Percentiles rank a stretch among this genome's conserved stretches.
Conservation (phyloP, 2,888 invertebrate species). For the Macaria notata region DNA sequence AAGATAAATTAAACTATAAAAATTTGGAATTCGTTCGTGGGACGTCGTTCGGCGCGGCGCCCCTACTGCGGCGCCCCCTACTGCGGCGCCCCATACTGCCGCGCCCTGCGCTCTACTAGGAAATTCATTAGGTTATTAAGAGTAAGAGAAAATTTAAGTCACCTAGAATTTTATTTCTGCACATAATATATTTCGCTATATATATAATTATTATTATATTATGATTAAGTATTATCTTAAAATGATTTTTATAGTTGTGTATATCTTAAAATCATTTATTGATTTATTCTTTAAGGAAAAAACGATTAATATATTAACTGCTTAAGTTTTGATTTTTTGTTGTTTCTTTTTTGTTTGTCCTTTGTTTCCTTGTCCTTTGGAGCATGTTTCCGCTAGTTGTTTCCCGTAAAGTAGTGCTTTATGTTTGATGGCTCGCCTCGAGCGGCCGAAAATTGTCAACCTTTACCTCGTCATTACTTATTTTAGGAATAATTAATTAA, state of each 20-base stretch:
- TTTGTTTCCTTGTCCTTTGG: constrained; percentile 62
- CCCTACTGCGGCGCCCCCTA: constrained; percentile 40
- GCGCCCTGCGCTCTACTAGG: constrained; percentile 70
- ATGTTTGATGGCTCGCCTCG: constrained; percentile 53
- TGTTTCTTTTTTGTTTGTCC: constrained; percentile 71
- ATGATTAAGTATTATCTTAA: constrained; percentile 82
- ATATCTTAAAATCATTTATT: constrained; percentile 82
- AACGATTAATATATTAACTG: constrained; percentile 82
- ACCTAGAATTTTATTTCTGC: constrained; percentile 83
- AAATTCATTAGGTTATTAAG: constrained; percentile 79
- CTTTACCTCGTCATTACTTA: constrained; percentile 79
- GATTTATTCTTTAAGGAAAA: constrained; percentile 80
- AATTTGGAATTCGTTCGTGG: constrained; percentile 69
- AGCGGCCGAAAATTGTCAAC: constrained; percentile 73
- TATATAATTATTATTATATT: constrained; percentile 82
- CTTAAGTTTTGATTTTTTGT: constrained; percentile 80
- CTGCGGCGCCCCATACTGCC: constrained; percentile 38
- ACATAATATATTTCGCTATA: constrained; percentile 83
- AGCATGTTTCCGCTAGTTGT: constrained; percentile 54
- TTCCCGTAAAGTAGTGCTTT: constrained; percentile 49
- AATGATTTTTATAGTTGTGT: constrained; percentile 82
- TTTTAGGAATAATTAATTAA: constrained; percentile 81
- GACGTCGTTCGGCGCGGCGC: constrained; percentile 63
- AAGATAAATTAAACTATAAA: constrained; percentile 76
- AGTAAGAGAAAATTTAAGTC: constrained; percentile 82